Evolutionary conservation across 2,113 vertebrate genomes (phyloP).

Genomic region (Naja naja): DNA sequence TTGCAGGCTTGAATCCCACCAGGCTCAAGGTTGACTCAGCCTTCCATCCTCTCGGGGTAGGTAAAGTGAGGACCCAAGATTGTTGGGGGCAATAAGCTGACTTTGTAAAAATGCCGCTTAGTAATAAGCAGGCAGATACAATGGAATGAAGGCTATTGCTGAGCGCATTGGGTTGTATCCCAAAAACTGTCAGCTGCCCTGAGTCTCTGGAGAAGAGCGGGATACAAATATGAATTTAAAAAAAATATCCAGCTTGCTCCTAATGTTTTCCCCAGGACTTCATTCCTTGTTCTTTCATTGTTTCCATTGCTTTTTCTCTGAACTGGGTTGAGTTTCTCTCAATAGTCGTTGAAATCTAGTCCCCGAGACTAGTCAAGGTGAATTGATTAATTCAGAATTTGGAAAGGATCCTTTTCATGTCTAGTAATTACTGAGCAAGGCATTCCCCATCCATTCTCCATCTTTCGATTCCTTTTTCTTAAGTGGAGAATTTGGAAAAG

Average conservation of each 20-base stretch:
- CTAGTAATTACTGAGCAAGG: background rate
- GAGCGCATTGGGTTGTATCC: too few species aligned
- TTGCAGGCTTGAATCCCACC: too few species aligned
- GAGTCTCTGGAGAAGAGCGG: too few species aligned
- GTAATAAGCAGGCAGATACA: too few species aligned
- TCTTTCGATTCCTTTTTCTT: background rate
- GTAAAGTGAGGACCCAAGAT: too few species aligned
- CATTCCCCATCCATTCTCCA: background rate
- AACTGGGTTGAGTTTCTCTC: background rate
- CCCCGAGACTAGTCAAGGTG: background rate
- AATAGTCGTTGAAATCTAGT: background rate
- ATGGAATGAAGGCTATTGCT: too few species aligned
- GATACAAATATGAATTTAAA: too few species aligned
- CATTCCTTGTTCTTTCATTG: background rate
- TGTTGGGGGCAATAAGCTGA: too few species aligned
- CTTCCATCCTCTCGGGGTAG: too few species aligned
- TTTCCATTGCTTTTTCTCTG: background rate
- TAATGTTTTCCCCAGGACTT: background rate
- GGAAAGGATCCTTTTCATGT: background rate
- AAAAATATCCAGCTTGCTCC: background rate
- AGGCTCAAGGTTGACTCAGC: too few species aligned
- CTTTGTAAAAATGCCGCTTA: too few species aligned
- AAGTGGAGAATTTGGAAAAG: slow-evolving; percentile 7
- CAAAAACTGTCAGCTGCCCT: too few species aligned
- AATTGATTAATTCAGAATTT: background rate